A percentile compares a stretch with the other conserved stretches of the same genome.
Evolutionary conservation across 2,113 vertebrate species (phyloP).

Genomic region (Cheilinus undulatus): DNA sequence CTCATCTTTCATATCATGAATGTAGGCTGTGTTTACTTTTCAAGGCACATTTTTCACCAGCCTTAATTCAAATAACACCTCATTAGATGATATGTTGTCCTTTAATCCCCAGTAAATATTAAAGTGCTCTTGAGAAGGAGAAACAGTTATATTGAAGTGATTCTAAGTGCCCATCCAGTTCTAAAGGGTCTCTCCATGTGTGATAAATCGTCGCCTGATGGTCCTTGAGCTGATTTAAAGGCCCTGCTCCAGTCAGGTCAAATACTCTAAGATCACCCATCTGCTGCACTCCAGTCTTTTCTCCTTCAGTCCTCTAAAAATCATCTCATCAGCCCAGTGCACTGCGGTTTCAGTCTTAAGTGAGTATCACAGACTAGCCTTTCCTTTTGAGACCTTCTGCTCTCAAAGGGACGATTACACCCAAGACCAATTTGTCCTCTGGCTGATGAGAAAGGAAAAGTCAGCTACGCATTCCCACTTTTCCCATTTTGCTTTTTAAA

Average conservation of each 20-base stretch:
- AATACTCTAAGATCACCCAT: conserved; percentile 56
- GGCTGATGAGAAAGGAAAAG: conserved; percentile 18
- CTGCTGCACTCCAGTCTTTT: conserved; percentile 18
- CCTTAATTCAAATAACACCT: not conserved
- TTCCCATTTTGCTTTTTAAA: not conserved
- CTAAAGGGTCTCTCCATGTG: conserved; percentile 37
- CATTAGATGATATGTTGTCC: conserved; percentile 9
- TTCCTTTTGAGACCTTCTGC: conserved; percentile 36
- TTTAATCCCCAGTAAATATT: conserved; percentile 24
- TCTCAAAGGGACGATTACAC: conserved; percentile 48
- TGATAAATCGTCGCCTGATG: conserved; percentile 55
- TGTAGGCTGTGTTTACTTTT: no score
- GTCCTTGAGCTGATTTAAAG: conserved; percentile 64
- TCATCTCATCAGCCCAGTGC: conserved; percentile 51
- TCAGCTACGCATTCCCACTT: conserved; percentile 9
- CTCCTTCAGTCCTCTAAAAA: conserved; percentile 46
- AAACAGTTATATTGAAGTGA: conserved; percentile 38
- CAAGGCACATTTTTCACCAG: no score
- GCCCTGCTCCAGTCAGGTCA: conserved; percentile 49
- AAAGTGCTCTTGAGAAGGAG: conserved; percentile 10
- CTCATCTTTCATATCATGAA: no score
- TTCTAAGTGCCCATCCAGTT: conserved; percentile 26
- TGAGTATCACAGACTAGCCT: conserved; percentile 37
- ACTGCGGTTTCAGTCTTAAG: conserved; percentile 42
- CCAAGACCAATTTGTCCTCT: conserved; percentile 41